Conservation (phyloP, 2,888 invertebrate genomes). For the Drosophila longiperda region DNA sequence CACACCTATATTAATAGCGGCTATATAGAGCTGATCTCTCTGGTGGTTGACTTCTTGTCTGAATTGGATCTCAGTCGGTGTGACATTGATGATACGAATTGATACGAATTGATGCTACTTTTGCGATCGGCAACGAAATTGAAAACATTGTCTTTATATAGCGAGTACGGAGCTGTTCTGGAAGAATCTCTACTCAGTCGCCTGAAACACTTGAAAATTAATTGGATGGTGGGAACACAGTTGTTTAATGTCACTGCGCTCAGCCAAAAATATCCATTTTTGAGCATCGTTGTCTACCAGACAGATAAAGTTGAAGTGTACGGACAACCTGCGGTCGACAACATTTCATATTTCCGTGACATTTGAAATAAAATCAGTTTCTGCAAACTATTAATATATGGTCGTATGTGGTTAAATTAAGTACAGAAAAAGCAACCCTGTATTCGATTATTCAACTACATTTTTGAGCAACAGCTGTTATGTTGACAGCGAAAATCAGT, state of each 20-base stretch:
- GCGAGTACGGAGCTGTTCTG: constrained; percentile 33
- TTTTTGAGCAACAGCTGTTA: background rate
- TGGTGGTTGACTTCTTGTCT: constrained; percentile 32
- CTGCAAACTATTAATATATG: too few relatives aligned
- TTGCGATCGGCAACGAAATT: constrained; percentile 41
- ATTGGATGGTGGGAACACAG: constrained; percentile 39
- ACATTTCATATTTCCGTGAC: constrained; percentile 23
- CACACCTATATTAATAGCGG: constrained; percentile 41
- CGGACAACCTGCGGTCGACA: constrained; percentile 28
- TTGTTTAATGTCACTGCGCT: constrained; percentile 23
- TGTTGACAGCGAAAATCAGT: background rate
- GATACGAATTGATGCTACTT: constrained; percentile 35
- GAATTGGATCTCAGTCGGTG: constrained; percentile 56
- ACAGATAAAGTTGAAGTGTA: constrained; percentile 17
- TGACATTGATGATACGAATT: constrained; percentile 42
- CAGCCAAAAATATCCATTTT: constrained; percentile 21
- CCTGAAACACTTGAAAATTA: constrained; percentile 34
- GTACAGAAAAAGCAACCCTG: background rate
- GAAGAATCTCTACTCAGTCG: constrained; percentile 31
- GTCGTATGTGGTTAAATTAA: constrained; percentile 1
- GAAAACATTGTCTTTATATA: constrained; percentile 32
- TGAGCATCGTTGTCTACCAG: constrained; percentile 46
- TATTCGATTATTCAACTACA: constrained; percentile 10
- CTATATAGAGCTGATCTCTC: constrained; percentile 26
- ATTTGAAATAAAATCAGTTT: background rate